phyloP scores from a whole-genome alignment of 2,113 vertebrate species.

The Ailurus styani region DNA sequence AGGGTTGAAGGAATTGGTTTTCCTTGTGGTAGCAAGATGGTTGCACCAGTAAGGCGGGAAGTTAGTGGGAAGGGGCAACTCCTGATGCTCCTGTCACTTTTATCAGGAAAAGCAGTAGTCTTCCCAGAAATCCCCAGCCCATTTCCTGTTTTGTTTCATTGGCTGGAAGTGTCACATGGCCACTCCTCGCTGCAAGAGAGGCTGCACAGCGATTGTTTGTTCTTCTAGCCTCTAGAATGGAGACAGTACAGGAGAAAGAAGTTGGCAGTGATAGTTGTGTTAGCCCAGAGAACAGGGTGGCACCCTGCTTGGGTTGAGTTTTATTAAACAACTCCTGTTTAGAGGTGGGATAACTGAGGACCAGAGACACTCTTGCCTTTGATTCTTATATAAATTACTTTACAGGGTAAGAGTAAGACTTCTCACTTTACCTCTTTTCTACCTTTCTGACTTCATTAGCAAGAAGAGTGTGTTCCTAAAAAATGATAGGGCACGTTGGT shows the following conservation, averaged over 20 bases:
- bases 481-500: neutral
- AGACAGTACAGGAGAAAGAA: neutral
- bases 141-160: neutral
- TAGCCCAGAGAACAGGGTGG: neutral
- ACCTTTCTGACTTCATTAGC: neutral
- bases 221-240: neutral
- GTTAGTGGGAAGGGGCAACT: neutral
- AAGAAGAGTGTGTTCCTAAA: neutral
- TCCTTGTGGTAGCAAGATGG: neutral
- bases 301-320: neutral
- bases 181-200: neutral
- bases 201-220: neutral
- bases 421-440: neutral
- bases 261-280: neutral
- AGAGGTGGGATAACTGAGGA: neutral
- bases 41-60: neutral
- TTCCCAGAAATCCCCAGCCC: neutral
- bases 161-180: neutral
- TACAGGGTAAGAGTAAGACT: neutral
- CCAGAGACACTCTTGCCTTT: neutral
- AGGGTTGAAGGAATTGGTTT: neutral
- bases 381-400: neutral
- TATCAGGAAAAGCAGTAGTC: neutral
- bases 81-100: neutral
- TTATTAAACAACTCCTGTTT: neutral